A percentile compares a stretch with the other conserved stretches of the same genome.
phyloP scores from a whole-genome alignment of 2,113 vertebrate genomes.

The Coturnix japonica region DNA sequence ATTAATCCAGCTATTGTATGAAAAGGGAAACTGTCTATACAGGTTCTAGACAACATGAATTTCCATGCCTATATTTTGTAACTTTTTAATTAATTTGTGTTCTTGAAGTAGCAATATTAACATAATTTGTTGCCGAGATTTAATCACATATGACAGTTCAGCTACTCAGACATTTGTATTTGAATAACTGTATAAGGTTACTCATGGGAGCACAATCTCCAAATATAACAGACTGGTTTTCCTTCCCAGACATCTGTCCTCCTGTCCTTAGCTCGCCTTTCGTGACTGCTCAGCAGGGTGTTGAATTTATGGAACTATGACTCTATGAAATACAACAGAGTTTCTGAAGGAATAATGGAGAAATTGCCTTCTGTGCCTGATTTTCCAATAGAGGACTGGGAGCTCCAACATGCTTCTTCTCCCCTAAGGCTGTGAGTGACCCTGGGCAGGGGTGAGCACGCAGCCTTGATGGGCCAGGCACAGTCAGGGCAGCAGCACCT shows the following conservation, averaged over 20 bases:
- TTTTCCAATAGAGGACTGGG: not conserved
- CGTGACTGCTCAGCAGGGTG: not conserved
- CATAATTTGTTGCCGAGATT: constrained; percentile 43
- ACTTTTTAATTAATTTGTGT: constrained; percentile 58
- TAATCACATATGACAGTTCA: constrained; percentile 1
- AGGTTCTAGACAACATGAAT: constrained; percentile 16
- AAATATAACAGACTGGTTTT: constrained; percentile 1
- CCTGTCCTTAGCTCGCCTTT: constrained; percentile 19
- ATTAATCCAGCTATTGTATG: constrained; percentile 9
- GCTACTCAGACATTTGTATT: constrained; percentile 6
- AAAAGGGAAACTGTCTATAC: constrained; percentile 30
- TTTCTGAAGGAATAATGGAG: constrained; percentile 24
- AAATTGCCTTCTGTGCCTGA: constrained; percentile 1
- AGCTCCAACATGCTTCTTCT: not conserved
- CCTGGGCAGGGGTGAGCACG: not conserved
- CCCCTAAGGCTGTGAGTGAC: not conserved
- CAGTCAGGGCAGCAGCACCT: fast-evolving
- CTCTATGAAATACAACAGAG: not conserved
- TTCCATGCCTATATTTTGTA: constrained; percentile 24
- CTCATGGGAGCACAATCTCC: constrained; percentile 12
- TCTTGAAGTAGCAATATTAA: constrained; percentile 49
- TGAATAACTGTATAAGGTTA: constrained; percentile 28
- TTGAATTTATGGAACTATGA: constrained; percentile 4
- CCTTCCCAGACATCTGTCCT: constrained; percentile 11
- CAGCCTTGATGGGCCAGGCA: not conserved